Base-by-base conservation (phyloP, 1,140 invertebrate genomes). In the Cepaea nemoralis region DNA sequence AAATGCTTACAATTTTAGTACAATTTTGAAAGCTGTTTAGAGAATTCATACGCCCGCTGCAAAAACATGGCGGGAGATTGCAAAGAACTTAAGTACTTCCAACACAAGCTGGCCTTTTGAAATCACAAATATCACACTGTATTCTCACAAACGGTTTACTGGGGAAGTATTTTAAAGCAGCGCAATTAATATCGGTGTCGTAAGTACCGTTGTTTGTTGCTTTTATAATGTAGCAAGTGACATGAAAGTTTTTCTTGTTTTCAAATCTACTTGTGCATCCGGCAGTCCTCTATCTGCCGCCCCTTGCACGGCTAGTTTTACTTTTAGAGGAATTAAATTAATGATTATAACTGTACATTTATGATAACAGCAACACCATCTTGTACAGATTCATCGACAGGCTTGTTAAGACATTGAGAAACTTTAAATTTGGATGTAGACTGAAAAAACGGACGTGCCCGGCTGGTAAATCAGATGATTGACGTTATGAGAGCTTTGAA, bases 51-150 rank as follows among this genome's bases (percentile, higher is more conserved):
- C 71, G 42, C 71, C 33, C 12, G 16, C 31, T 10, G 0, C 42
- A 27, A 70, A 70, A 74, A 74, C 71, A 74, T 74, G 71, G 71
- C 71, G 71, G 70, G 71, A 74, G 71, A 45, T 74, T 74, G 71
- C 42, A 48, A 45, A 45, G 71, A 45, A 48, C 16, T 48, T 48
- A 33, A 48, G 39, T n/a, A n/a, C 40, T 40, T 70, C 69, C 0
- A 70, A 70, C 40, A 22, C 40, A n/a, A n/a, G 16, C 59, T 22
- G n/a, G 33, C 0, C n/a, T 14, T 31, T 19, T 31, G 10, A 3
- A 63, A 63, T 2, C 6, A 63, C 8, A 63, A 63, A 63, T 16
- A 31, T 2, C 59, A 31, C 2, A 31, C 2, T 31, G 16, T 10
- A 31, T 3, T 31, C 5, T 6, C 10, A 5, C 16, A 63, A 63